Base-by-base conservation (phyloP, 2,113 vertebrate species). In the Chelonoidis abingdonii region DNA sequence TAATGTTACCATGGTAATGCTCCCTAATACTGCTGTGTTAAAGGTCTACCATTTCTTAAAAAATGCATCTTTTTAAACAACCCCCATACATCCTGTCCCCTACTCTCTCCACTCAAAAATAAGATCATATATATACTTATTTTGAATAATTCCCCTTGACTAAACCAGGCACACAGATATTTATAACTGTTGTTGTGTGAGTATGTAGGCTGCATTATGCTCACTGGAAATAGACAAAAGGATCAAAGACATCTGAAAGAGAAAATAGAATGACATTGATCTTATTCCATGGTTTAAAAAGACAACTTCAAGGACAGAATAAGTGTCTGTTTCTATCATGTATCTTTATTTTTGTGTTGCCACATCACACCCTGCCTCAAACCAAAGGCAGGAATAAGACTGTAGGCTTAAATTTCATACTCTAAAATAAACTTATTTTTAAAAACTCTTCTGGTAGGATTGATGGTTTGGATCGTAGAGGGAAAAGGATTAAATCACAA, bases 111-210 rank as follows among this genome's bases (percentile, higher is more conserved):
- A n/a, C 59, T 79, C n/a, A 85, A 52, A 78, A 76, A 38, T 53
- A 79, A 83, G 80, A 88, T 88, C n/a, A 57, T 75, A 86, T 56
- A 79, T 11, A 57, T 56, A 82, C 5, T 1, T 80, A 14, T 87
- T 97, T 95, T 82, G 80, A 89, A 95, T 29, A 91, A 89, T 62
- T 76, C 57, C 1, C 38, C 79, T 95, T 92, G 54, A 44, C 50
- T 93, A 85, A 90, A 89, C 53, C 89, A 93, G 44, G 19, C 27
- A 82, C 17, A 47, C 5, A 86, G 25, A 9, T 57, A 78, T 57
- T 75, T 79, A 69, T 80, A 90, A 41, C 35, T 79, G 31, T 56
- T 44, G 21, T 35, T 94, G 22, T 62, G 5, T 81, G 49, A 76
- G 25, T 62, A 6, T 65, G 2, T 72, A 89, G 3, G 3, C 50